phyloP scores from a whole-genome alignment of 2,797 vertebrate species.

The Lepidocolaptes lacrymiger region DNA sequence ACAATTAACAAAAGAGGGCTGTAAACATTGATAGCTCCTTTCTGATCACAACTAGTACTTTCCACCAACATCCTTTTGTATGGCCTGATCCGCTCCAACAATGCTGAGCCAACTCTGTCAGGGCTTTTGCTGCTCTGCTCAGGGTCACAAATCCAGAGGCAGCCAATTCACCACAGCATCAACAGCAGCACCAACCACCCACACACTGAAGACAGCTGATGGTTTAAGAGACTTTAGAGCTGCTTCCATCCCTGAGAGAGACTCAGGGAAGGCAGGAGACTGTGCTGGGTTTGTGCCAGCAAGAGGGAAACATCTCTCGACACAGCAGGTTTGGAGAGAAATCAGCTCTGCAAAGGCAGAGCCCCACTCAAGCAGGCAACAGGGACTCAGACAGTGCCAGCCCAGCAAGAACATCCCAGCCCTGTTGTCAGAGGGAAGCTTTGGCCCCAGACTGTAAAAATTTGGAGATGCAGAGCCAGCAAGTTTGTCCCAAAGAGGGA shows the following conservation, averaged over 20 bases:
- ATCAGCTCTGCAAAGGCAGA: neutral
- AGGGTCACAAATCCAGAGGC: constrained; percentile 41
- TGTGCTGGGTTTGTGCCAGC: fast-evolving
- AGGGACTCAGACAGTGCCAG: neutral
- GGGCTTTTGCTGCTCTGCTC: constrained; percentile 63
- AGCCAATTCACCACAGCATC: constrained; percentile 12
- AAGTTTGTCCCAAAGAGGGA: neutral
- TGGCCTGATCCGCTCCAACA: constrained; percentile 55
- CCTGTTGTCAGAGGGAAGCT: neutral
- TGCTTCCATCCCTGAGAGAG: fast-evolving
- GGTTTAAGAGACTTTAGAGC: neutral
- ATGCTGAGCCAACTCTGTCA: constrained; percentile 48
- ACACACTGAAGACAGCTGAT: neutral
- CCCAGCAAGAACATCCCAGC: neutral
- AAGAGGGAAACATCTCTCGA: fast-evolving
- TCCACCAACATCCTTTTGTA: constrained; percentile 68
- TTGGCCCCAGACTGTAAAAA: neutral
- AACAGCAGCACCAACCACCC: neutral
- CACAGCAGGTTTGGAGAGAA: neutral
- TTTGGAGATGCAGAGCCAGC: neutral
- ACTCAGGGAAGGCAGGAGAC: neutral
- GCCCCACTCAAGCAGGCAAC: fast-evolving
- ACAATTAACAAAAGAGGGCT: constrained; percentile 53
- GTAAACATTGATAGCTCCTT: constrained; percentile 60
- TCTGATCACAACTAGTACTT: constrained; percentile 63